Percentiles rank a stretch among this genome's conserved stretches.
These are phyloP conservation scores for Aphrocallistes beatrix DNA, from an alignment of 37 sponge, comb jelly and placozoan genomes.

Conservation along the genomic window DNA sequence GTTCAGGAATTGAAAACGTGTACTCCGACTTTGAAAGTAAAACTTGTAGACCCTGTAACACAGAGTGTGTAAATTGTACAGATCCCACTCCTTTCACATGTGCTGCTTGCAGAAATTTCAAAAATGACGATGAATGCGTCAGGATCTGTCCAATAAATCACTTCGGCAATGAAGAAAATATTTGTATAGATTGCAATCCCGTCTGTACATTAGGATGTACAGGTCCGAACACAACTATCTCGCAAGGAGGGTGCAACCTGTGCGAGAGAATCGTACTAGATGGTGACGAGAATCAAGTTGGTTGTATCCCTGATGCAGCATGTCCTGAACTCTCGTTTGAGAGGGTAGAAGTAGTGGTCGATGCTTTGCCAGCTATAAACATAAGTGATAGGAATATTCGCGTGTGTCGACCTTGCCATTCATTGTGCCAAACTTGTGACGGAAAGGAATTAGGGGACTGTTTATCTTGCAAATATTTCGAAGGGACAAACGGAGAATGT, in stretches of 20 bases:
- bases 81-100: background rate
- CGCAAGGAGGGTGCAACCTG: constrained; percentile 33
- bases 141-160: constrained; percentile 31
- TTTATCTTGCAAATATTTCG: constrained; percentile 8
- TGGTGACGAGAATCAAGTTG: background rate
- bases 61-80: background rate
- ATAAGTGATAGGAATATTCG: background rate
- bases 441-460: background rate
- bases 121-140: constrained; percentile 25
- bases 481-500: background rate
- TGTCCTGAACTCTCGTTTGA: constrained; percentile 11
- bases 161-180: background rate
- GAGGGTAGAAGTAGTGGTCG: background rate
- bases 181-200: constrained; percentile 35
- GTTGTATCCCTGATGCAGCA: background rate
- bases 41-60: background rate
- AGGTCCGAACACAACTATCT: constrained; percentile 32
- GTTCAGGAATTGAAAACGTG: constrained; percentile 24
- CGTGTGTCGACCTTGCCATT: constrained; percentile 22
- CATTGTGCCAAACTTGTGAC: constrained; percentile 6
- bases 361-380: background rate
- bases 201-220: constrained; percentile 51
- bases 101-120: background rate
- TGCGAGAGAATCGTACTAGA: constrained; percentile 26
- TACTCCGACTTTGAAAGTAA: background rate